These are phyloP conservation scores for Pyrgilauda ruficollis DNA, from an alignment of 2,113 vertebrate genomes.

Conservation along the genomic window DNA sequence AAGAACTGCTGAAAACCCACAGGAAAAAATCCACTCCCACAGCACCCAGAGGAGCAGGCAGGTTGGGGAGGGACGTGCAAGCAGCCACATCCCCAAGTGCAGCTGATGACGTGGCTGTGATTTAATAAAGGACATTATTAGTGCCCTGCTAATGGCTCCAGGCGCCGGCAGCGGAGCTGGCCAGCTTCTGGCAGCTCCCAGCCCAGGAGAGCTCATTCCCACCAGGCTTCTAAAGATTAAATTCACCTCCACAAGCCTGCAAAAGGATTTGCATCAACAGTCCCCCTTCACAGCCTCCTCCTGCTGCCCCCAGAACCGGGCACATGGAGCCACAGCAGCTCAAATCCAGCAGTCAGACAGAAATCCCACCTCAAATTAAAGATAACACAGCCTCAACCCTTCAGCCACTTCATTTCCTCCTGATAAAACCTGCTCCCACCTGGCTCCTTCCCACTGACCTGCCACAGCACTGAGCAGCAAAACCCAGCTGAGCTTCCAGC, in stretches of 20 bases:
- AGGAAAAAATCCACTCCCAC: fast-evolving
- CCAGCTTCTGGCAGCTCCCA: neutral
- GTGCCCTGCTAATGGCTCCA: neutral
- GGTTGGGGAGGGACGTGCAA: neutral
- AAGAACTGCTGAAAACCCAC: neutral
- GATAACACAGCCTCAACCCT: neutral
- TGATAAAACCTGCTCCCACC: neutral
- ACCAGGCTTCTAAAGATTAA: neutral
- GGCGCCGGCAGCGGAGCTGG: neutral
- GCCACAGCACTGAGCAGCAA: neutral
- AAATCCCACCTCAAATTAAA: neutral
- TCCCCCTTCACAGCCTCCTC: neutral
- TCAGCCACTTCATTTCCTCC: neutral
- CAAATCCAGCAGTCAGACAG: fast-evolving
- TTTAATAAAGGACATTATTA: neutral
- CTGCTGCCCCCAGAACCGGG: fast-evolving
- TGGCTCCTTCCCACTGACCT: neutral
- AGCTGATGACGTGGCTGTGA: fast-evolving
- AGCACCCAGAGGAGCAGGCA: neutral
- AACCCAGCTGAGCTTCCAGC: neutral
- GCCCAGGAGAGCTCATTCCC: neutral
- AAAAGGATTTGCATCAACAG: neutral
- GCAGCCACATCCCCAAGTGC: neutral
- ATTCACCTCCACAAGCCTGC: neutral
- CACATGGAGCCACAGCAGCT: neutral